phyloP scores from a whole-genome alignment of 2,888 invertebrate species.

The Seira ritae region DNA sequence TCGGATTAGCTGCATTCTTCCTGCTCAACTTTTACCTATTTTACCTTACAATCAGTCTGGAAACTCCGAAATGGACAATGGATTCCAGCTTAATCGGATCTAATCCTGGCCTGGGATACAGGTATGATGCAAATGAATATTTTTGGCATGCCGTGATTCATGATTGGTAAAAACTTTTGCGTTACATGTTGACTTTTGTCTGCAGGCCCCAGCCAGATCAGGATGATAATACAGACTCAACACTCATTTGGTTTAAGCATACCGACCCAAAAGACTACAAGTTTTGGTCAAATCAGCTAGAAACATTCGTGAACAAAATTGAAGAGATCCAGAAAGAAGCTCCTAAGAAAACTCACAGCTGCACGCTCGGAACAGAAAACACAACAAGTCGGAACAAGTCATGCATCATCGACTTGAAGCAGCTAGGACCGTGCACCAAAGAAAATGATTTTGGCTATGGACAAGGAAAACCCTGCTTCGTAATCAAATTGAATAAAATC shows the following conservation, averaged over 20 bases:
- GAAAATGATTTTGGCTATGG: conserved; percentile 91
- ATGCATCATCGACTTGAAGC: conserved; percentile 86
- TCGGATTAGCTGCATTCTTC: conserved; percentile 94
- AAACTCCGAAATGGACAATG: conserved; percentile 93
- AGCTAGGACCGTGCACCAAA: conserved; percentile 86
- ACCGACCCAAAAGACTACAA: conserved; percentile 81
- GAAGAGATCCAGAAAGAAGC: conserved; percentile 79
- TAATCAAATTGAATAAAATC: conserved; percentile 96
- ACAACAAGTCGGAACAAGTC: conserved; percentile 42
- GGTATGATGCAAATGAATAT: too few relatives aligned
- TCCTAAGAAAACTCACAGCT: conserved; percentile 75
- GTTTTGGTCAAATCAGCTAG: conserved; percentile 87
- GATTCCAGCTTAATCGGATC: conserved; percentile 91
- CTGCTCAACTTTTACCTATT: conserved; percentile 95
- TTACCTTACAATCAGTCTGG: conserved; percentile 91
- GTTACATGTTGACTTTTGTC: too few relatives aligned
- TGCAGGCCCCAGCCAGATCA: conserved; percentile 94
- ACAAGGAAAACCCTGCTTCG: conserved; percentile 93
- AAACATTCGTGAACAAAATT: conserved; percentile 82
- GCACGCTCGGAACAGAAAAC: conserved; percentile 79
- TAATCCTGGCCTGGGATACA: conserved; percentile 95
- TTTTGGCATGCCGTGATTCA: too few relatives aligned
- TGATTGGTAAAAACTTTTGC: too few relatives aligned
- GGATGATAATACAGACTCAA: conserved; percentile 94
- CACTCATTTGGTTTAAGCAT: conserved; percentile 95